Evolutionary conservation across 2,888 invertebrate species (phyloP), one percentile per base, ranked within the genome.

Genomic region (Synanthedon andrenaeformis): DNA sequence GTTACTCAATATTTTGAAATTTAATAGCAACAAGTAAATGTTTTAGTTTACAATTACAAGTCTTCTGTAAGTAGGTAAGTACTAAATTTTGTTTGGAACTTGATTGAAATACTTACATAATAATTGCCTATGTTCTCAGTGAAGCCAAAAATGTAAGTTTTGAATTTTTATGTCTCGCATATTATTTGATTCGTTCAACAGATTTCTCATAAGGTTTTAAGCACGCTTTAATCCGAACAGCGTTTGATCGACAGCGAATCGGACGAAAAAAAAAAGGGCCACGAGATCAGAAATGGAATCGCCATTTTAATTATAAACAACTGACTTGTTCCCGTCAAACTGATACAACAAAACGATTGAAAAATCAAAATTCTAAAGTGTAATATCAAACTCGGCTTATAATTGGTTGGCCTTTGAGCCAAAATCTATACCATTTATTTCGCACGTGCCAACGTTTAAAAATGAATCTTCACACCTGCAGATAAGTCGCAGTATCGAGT

Each of bases 251-350:
- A 79, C 80, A 76, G 59, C 58, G 68, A 74, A 78, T 78, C 74
- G 72, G 35, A 35, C 35, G 35, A 35, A 35, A 35, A 35, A 35
- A 35, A 76, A 74, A 73, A 67, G 60, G 64, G 62, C 58, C 13
- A 12, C 57, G 42, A 64, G 61, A 63, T 62, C 63, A 66, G 64
- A 65, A 68, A 67, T 63, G 66, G 63, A 81, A 80, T 81, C 80
- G 82, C 84, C 76, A 82, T 84, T 87, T 84, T 85, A 85, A 86
- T 85, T 84, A 85, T 77, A 79, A 82, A 76, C 70, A 76, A 72
- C 76, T 72, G 69, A 69, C 65, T 58, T 62, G 59, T 62, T 58
- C 65, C 65, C 68, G 70, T 76, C 76, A 75, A 79, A 76, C 78
- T 72, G 68, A 74, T 76, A 79, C 70, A 79, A 80, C 72, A 83